These are phyloP conservation scores for Candoia aspera DNA, from an alignment of 2,113 vertebrate genomes.

Conservation along the genomic window DNA sequence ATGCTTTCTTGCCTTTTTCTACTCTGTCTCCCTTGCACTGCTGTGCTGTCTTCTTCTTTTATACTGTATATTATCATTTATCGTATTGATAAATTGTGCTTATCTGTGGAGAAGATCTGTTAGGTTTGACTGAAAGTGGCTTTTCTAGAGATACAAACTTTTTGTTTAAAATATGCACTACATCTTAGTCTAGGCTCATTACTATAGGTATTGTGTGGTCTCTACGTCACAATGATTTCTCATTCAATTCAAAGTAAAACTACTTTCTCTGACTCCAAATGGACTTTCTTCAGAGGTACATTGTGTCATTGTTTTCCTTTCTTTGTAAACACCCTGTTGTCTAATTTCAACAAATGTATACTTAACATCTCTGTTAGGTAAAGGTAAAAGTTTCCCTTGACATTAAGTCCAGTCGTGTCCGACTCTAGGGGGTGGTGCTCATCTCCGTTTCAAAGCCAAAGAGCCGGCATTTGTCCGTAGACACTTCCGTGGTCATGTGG, in stretches of 20 bases:
- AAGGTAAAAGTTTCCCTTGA: too few relatives aligned
- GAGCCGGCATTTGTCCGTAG: too few relatives aligned
- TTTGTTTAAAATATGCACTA: background rate
- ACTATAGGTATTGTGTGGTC: slow-evolving; percentile 27
- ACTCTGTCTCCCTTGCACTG: slow-evolving; percentile 49
- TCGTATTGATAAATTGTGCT: slow-evolving; percentile 70
- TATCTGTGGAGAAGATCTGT: slow-evolving; percentile 72
- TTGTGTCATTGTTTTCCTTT: background rate
- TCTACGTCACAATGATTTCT: slow-evolving; percentile 23
- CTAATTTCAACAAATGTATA: background rate
- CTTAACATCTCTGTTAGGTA: background rate
- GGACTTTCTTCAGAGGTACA: background rate
- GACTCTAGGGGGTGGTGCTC: too few relatives aligned
- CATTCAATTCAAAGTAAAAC: slow-evolving; percentile 6
- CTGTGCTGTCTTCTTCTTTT: slow-evolving; percentile 55
- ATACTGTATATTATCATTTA: slow-evolving; percentile 65
- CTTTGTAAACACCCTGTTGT: background rate
- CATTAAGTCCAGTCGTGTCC: too few relatives aligned
- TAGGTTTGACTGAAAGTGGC: slow-evolving; percentile 69
- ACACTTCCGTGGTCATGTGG: too few relatives aligned
- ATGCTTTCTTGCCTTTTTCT: slow-evolving; percentile 32
- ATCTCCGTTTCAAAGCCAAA: too few relatives aligned
- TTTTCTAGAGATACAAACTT: slow-evolving; percentile 49
- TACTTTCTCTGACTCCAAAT: background rate
- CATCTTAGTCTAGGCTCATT: background rate